Conservation (phyloP, 1,140 invertebrate genomes). For the Scaptomyza montana region DNA sequence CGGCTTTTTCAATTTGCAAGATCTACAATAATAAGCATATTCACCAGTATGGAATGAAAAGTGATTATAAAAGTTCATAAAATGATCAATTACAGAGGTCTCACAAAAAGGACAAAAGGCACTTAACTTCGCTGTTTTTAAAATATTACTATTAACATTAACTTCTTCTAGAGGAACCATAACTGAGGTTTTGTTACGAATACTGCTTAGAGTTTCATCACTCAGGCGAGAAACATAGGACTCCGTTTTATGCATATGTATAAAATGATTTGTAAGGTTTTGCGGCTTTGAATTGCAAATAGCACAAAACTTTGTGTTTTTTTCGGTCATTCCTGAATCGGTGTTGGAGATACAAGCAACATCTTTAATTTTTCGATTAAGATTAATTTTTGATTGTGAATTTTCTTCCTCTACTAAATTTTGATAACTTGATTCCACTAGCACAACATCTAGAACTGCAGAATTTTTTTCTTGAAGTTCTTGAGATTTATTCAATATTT, state of each 20-base stretch:
- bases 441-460: background rate
- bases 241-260: constrained; percentile 1
- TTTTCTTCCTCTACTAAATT: background rate
- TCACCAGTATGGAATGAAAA: background rate
- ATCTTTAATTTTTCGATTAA: background rate
- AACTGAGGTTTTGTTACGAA: background rate
- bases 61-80: background rate
- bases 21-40: background rate
- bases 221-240: background rate
- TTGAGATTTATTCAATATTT: background rate
- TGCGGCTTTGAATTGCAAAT: background rate
- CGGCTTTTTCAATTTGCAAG: background rate
- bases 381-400: background rate
- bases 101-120: background rate
- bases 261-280: background rate
- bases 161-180: background rate
- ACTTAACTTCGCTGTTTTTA: background rate
- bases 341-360: background rate
- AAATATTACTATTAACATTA: background rate
- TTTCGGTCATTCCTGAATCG: background rate
- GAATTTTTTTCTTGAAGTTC: background rate
- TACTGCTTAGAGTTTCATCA: background rate
- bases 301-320: background rate
- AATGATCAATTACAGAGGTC: background rate
- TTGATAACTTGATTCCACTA: background rate